These are phyloP conservation scores for Tupaia tana DNA, from an alignment of 2,113 vertebrate species.

Conservation along the genomic window DNA sequence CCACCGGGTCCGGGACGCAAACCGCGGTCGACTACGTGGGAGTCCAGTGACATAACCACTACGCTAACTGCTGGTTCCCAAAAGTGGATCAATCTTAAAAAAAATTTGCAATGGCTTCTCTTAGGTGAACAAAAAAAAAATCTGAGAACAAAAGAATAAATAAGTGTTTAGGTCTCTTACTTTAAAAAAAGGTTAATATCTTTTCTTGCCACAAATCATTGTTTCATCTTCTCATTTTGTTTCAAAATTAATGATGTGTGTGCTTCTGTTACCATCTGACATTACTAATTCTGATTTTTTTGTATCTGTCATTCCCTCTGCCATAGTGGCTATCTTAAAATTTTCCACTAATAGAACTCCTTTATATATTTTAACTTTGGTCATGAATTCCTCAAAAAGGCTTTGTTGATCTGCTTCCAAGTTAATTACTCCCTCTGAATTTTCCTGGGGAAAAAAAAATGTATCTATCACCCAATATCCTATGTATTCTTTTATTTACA, in stretches of 20 bases:
- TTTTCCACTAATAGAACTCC: conserved; percentile 8
- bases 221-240: neutral
- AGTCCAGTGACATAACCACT: no score
- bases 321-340: neutral
- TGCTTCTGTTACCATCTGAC: neutral
- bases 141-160: neutral
- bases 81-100: neutral
- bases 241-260: neutral
- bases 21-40: no score
- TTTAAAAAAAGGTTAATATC: neutral
- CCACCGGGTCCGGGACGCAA: no score
- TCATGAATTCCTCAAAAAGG: neutral
- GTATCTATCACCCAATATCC: neutral
- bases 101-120: neutral
- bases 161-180: neutral
- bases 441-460: neutral
- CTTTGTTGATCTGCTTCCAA: neutral
- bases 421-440: neutral
- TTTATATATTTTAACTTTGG: neutral
- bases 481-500: neutral
- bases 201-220: neutral
- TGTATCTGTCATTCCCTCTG: neutral
- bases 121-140: neutral
- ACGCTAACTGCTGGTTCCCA: no score
- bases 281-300: conserved; percentile 16